Base-by-base conservation (phyloP, 2,888 invertebrate genomes). In the Xanthostigma xanthostigma region DNA sequence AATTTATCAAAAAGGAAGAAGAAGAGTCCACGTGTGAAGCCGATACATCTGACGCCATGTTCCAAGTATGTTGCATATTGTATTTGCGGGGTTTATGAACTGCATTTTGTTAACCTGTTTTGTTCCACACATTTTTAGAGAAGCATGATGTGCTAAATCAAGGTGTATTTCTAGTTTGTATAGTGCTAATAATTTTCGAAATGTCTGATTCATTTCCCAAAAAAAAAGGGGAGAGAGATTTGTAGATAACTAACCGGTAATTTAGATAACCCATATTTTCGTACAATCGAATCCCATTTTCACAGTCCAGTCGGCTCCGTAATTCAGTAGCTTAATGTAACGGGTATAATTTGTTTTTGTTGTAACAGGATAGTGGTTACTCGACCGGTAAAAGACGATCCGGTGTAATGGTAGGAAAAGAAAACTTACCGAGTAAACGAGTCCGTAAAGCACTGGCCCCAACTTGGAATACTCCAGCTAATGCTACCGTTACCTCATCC, bases 1-100 rank as follows among this genome's bases (percentile, higher is more conserved):
- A 92, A 61, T 88, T 93, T 60, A 87, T 93, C 58, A 80, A 85
- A 57, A 78, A 87, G 49, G 92, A 91, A 58, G 81, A 85, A 59
- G 79, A 82, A 58, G 50, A 64, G 58, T 59, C 65, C 58, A 27
- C 27, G 27, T 70, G 69, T 55, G 70, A 71, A 49, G 67, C 69
- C 14, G 71, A 72, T 53, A 56, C 55, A 34, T 57, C 59, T 27
- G 59, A 58, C 49, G 52, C 50, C 11, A 49, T 49, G 34, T 39
- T 49, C 14, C 54, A 55, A 50, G 57, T 58, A 48, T 46, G 50
- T 50, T 12, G 6, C 3, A 27, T 6, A 27, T 27, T 27, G 27
- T 27, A 27, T 27, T 6, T 27, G 27, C 27, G 27, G 27, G 27
- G 27, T 27, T 27, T 27, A 6, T 6, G 27, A 27, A 27, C 6